Base-by-base conservation (phyloP, 1,140 invertebrate genomes). In the Liolophura sinensis region DNA sequence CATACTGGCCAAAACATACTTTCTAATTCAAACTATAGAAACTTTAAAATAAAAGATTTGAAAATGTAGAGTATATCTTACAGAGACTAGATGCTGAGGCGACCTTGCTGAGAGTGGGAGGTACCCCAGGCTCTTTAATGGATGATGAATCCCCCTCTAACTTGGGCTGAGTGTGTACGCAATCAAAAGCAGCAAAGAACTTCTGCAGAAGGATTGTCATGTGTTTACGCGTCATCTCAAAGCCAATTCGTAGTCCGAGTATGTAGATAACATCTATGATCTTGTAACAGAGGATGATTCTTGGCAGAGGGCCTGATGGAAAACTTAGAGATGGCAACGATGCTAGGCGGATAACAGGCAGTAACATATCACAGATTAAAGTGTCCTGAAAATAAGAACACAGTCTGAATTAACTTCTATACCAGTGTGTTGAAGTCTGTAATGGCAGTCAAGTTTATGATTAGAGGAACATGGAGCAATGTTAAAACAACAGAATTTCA, bases 121-220 rank as follows among this genome's bases (percentile, higher is more conserved):
- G 3, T 40, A 40, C 31, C 31, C 31, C 31, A 40, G 9, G 31
- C 31, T 40, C 31, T 40, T 40, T 40, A 9, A 9, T 40, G 31
- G 31, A 40, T 9, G 9, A 40, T 9, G 31, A 40, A 40, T 40
- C 31, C 31, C 31, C 31, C 31, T 40, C 31, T 40, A 9, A 9
- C 9, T 40, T 40, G 31, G 31, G 31, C 31, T 40, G 31, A 9
- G 31, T 40, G 31, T 78, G 88, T 20, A 92, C 90, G 85, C 92
- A 92, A 78, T 93, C 92, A 80, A 97, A 97, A 12, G 91, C 89
- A n/a, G 92, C 81, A 81, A 97, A 96, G 79, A 95, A 95, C 56
- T 90, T 60, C 79, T 90, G 89, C 59, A 93, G 79, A 6, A 89
- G 86, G 18, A 89, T 88, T 55, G 92, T 90, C 24, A 96, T 84